phyloP scores from a whole-genome alignment of 2,113 vertebrate genomes.

The Gopherus flavomarginatus region DNA sequence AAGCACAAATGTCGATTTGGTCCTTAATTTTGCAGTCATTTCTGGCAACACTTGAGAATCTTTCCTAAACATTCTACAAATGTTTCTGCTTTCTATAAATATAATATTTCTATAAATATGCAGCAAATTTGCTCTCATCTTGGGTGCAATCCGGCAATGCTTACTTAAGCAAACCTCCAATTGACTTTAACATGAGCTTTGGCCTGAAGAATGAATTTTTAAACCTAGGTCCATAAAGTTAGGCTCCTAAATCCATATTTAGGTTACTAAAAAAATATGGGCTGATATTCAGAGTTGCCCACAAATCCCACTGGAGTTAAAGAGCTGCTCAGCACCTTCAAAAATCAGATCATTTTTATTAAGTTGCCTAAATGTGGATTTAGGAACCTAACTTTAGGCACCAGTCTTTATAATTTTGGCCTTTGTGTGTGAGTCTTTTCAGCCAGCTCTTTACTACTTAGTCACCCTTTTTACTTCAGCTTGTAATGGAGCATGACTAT shows the following conservation, averaged over 20 bases:
- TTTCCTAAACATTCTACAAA: background rate
- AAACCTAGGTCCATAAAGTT: background rate
- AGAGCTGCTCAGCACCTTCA: background rate
- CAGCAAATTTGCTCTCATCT: background rate
- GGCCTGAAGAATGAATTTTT: background rate
- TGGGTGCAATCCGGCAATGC: background rate
- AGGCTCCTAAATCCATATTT: background rate
- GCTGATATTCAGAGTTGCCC: background rate
- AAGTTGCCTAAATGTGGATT: background rate
- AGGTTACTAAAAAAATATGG: background rate
- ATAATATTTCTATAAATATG: background rate
- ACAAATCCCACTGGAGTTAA: background rate
- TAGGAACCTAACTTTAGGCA: background rate
- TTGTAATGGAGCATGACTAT: background rate
- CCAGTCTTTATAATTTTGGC: background rate
- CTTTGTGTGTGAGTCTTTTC: background rate
- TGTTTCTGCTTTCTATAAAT: background rate
- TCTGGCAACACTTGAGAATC: background rate
- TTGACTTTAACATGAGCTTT: background rate
- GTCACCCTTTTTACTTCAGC: rapidly evolving
- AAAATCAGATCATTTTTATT: background rate
- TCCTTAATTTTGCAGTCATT: background rate
- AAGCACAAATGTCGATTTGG: background rate
- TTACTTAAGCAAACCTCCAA: background rate
- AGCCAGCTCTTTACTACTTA: background rate